These are phyloP conservation scores for Gryon sp. DNA, from an alignment of 1,140 invertebrate genomes.

Conservation along the genomic window DNA sequence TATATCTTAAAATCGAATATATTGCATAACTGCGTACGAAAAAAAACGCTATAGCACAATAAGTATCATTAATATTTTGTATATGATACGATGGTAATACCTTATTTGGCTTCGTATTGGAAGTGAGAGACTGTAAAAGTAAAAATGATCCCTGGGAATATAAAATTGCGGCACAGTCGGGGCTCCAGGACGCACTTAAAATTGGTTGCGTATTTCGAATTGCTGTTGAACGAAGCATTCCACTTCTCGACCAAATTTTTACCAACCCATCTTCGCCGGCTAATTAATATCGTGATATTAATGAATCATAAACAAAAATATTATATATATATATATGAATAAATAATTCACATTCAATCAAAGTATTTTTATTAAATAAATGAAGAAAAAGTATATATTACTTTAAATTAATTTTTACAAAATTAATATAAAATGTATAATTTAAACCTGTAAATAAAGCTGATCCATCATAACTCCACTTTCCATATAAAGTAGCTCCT, in stretches of 20 bases:
- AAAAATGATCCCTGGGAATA: constrained; percentile 91
- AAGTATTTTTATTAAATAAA: too few relatives aligned
- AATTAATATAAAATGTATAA: neutral
- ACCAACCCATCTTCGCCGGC: constrained; percentile 97
- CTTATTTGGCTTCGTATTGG: constrained; percentile 91
- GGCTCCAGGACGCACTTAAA: constrained; percentile 92
- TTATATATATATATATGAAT: too few relatives aligned
- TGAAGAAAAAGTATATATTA: too few relatives aligned
- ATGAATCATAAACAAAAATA: neutral
- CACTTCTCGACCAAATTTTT: constrained; percentile 98
- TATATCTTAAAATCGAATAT: too few relatives aligned
- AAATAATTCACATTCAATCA: too few relatives aligned
- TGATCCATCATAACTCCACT: constrained; percentile 96
- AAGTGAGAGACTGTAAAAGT: constrained; percentile 93
- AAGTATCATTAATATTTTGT: too few relatives aligned
- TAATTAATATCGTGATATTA: constrained; percentile 70
- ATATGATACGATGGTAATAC: too few relatives aligned
- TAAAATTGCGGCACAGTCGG: constrained; percentile 90
- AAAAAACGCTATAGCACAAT: too few relatives aligned
- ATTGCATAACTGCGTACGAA: too few relatives aligned
- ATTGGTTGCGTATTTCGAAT: constrained; percentile 89
- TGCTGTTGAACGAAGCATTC: constrained; percentile 95
- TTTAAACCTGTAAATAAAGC: constrained; percentile 90
- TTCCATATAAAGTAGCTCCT: constrained; percentile 90
- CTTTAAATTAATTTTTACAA: constrained; percentile 12